These are phyloP conservation scores for Drosophila melanogaster DNA, from an alignment of 1,140 invertebrate species.

Conservation along the genomic window DNA sequence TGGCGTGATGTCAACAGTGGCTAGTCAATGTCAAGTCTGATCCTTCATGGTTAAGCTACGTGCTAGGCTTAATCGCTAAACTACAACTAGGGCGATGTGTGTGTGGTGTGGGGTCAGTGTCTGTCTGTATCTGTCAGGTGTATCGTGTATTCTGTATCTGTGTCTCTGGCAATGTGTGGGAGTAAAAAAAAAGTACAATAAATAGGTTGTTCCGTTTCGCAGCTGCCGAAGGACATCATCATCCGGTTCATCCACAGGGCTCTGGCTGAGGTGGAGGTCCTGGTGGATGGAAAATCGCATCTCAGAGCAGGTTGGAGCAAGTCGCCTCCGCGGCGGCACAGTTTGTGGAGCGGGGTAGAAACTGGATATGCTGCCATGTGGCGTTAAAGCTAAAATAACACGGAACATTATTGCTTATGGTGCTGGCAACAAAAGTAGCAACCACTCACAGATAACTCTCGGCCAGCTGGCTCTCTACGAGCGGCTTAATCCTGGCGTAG, in stretches of 20 bases:
- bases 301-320: constrained; percentile 78
- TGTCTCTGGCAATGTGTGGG: constrained; percentile 30
- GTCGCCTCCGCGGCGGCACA: constrained; percentile 65
- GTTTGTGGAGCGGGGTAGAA: constrained; percentile 72
- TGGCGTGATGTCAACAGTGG: constrained; percentile 45
- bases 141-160: background rate
- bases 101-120: constrained; percentile 10
- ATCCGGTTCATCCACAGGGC: constrained; percentile 41
- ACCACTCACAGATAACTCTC: constrained; percentile 72
- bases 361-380: constrained; percentile 83
- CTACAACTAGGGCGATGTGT: constrained; percentile 38
- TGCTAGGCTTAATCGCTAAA: constrained; percentile 24
- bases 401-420: background rate
- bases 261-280: constrained; percentile 12
- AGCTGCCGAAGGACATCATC: constrained; percentile 21
- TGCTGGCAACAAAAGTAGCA: no score
- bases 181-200: constrained; percentile 77
- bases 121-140: constrained; percentile 4
- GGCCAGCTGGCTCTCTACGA: constrained; percentile 74
- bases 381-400: constrained; percentile 73
- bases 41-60: constrained; percentile 33
- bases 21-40: constrained; percentile 39
- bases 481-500: constrained; percentile 80
- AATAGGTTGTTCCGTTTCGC: constrained; percentile 52
- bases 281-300: constrained; percentile 17